Conservation (phyloP, 2,113 vertebrate species). For the Corapipo altera region DNA sequence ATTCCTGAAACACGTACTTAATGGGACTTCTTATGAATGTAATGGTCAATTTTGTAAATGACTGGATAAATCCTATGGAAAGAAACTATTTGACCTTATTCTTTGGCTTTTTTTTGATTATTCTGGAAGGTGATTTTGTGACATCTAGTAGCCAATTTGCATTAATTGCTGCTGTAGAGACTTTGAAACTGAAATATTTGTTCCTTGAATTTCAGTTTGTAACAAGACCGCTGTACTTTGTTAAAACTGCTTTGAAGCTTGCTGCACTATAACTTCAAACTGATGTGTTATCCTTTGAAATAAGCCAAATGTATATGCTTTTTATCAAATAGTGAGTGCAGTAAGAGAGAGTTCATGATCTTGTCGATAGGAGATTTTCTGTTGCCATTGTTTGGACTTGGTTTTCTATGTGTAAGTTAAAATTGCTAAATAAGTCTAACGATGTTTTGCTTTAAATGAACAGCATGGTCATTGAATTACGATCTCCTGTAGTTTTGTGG, state of each 20-base stretch:
- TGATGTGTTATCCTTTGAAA: constrained; percentile 42
- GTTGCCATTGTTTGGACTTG: constrained; percentile 43
- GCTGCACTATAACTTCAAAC: constrained; percentile 38
- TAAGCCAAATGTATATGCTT: constrained; percentile 42
- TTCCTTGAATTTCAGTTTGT: constrained; percentile 28
- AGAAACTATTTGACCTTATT: constrained; percentile 31
- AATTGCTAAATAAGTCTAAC: constrained; percentile 34
- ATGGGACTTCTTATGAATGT: constrained; percentile 33
- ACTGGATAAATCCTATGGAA: constrained; percentile 36
- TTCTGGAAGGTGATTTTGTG: constrained; percentile 46
- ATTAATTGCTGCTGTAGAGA: constrained; percentile 56
- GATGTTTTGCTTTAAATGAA: constrained; percentile 47
- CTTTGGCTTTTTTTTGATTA: constrained; percentile 42
- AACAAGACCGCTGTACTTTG: background rate
- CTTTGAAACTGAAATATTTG: constrained; percentile 39
- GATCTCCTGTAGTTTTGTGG: constrained; percentile 23
- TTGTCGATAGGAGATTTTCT: constrained; percentile 36
- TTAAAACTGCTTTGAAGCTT: constrained; percentile 17
- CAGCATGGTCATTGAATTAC: constrained; percentile 52
- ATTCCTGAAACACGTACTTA: background rate
- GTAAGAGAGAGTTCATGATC: constrained; percentile 49
- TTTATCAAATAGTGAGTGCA: constrained; percentile 54
- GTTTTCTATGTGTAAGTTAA: constrained; percentile 43
- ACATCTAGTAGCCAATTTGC: constrained; percentile 36
- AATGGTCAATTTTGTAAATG: constrained; percentile 33